Evolutionary conservation across 2,797 vertebrate genomes (phyloP), one percentile per base, ranked within the genome.

Genomic region (Eulemur coronatus): DNA sequence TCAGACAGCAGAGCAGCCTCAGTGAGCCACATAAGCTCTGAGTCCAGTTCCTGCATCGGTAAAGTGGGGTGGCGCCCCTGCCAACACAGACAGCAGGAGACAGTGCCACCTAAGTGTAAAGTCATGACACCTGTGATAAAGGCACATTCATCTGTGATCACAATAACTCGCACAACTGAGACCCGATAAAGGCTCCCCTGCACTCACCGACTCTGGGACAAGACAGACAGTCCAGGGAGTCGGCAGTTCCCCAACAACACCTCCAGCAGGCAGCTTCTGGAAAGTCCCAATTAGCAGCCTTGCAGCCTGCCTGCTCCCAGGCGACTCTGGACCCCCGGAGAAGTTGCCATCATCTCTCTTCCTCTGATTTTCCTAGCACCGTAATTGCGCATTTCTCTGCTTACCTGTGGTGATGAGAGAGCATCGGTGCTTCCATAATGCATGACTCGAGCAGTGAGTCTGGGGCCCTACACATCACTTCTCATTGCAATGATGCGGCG

Each of bases 391-490:
- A 0, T 88, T 95, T 97, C 86, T 52, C 69, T n/a, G 7, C 11
- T 73, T 95, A 78, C 84, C 93, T 96, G 72, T 41, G 67, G 15
- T 79, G 94, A 93, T 88, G 65, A 81, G 88, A 98, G 70, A 96
- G 70, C 35, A 50, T 73, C 63, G 52, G 61, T 33, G 7, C 97
- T 96, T 95, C 91, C 96, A 72, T 48, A 43, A 86, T 28, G 46
- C 59, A 61, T 38, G 35, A 65, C 86, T 76, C 8, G 0, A 48
- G 86, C 95, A 91, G 65, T n/a, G 84, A 55, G 26, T 50, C 90
- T 11, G 5, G 4, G 41, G 26, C 88, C 52, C 82, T 2, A 8
- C 35, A 1, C 84, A 41, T 80, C 93, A 95, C 95, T 87, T 95
- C 96, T 98, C 96, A 59, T 2, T 28, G 75, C 95, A 95, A 28